Conservation (phyloP, 1,140 invertebrate species). For the Aphelenchoides fujianensis region DNA sequence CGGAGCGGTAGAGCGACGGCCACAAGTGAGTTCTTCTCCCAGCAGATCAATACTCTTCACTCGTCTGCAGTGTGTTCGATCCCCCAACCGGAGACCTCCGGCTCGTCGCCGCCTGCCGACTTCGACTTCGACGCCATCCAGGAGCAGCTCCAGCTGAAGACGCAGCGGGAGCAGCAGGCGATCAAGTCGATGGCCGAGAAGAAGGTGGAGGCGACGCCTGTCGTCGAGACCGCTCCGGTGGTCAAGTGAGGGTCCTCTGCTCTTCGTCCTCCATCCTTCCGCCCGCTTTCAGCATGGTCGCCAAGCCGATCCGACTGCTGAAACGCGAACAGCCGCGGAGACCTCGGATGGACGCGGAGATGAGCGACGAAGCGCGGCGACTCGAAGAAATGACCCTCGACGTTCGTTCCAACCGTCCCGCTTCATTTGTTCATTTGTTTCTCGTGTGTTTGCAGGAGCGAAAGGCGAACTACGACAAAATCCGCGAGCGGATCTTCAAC, state of each 20-base stretch:
- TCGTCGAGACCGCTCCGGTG: background rate
- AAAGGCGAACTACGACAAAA: conserved; percentile 20
- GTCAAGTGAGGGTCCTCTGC: background rate
- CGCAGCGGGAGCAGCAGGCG: background rate
- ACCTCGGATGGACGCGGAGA: background rate
- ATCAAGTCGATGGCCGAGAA: background rate
- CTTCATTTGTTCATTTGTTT: conserved; percentile 6
- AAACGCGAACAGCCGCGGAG: conserved; percentile 19
- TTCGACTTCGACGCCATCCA: background rate
- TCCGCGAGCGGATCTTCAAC: conserved; percentile 19
- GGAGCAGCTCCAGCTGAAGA: background rate
- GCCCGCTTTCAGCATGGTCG: conserved; percentile 5
- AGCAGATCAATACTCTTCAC: too few species aligned
- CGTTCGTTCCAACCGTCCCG: background rate
- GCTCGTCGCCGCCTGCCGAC: background rate
- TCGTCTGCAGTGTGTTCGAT: background rate
- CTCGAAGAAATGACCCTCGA: conserved; percentile 10
- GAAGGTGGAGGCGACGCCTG: background rate
- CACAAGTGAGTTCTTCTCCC: too few species aligned
- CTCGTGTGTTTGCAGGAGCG: conserved; percentile 21
- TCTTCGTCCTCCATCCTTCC: background rate
- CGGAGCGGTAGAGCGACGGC: too few species aligned
- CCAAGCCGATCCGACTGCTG: conserved; percentile 6
- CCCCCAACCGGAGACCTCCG: background rate
- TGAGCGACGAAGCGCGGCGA: background rate